phyloP scores from a whole-genome alignment of 2,797 vertebrate genomes.

The Aquila chrysaetos region DNA sequence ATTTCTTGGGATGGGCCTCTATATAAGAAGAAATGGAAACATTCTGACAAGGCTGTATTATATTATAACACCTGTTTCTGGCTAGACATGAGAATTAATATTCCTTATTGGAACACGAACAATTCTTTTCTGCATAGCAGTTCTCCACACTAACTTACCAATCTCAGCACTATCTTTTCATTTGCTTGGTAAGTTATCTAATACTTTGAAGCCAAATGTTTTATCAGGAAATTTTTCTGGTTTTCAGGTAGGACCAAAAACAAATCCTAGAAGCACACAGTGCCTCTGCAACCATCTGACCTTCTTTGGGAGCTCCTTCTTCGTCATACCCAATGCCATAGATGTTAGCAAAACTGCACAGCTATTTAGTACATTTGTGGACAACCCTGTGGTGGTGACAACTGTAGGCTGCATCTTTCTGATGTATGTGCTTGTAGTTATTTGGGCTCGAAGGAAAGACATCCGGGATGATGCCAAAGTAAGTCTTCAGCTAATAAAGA shows the following conservation, averaged over 20 bases:
- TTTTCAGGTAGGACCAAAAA: conserved; percentile 87
- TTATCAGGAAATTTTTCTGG: neutral
- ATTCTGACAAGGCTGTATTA: neutral
- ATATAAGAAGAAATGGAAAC: neutral
- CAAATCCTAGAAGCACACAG: conserved; percentile 80
- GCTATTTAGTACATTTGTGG: conserved; percentile 88
- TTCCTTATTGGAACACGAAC: neutral
- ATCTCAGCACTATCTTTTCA: neutral
- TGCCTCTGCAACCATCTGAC: conserved; percentile 94
- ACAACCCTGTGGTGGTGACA: conserved; percentile 91
- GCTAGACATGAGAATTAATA: neutral
- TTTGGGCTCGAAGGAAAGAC: conserved; percentile 92
- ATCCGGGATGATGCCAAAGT: conserved; percentile 89
- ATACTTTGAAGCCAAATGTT: neutral
- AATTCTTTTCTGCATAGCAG: neutral
- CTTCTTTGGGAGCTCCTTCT: conserved; percentile 92
- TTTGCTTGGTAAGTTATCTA: neutral
- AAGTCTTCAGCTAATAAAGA: neutral
- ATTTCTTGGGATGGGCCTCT: neutral
- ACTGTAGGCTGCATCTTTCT: conserved; percentile 86
- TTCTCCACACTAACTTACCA: neutral
- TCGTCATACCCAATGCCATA: conserved; percentile 87
- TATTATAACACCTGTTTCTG: neutral
- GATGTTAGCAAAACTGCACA: conserved; percentile 84
- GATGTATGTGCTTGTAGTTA: conserved; percentile 80